These are phyloP conservation scores for Anisognathus igniventris DNA, from an alignment of 2,797 vertebrate species.

Conservation along the genomic window DNA sequence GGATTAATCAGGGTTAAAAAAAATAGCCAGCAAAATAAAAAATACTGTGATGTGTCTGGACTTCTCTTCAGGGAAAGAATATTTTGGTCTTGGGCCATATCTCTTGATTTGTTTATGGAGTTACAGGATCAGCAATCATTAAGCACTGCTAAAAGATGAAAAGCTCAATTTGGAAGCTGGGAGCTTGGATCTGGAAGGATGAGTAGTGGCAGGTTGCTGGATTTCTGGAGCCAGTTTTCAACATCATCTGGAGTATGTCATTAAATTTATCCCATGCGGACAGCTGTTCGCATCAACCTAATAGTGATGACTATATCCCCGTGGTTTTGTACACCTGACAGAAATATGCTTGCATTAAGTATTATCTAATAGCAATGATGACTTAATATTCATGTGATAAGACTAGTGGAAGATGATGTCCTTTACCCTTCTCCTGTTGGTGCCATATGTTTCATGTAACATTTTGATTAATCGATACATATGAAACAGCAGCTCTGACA, in stretches of 20 bases:
- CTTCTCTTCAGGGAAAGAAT: conserved; percentile 4
- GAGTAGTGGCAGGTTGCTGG: background rate
- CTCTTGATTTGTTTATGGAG: conserved; percentile 12
- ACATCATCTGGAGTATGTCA: conserved; percentile 58
- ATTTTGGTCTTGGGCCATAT: background rate
- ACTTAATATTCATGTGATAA: conserved; percentile 8
- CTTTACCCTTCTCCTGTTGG: background rate
- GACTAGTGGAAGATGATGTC: background rate
- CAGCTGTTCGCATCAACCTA: conserved; percentile 60
- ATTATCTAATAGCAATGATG: background rate
- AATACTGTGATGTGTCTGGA: background rate
- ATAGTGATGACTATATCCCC: conserved; percentile 26
- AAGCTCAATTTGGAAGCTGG: background rate
- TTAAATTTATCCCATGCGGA: conserved; percentile 50
- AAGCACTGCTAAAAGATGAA: conserved; percentile 33
- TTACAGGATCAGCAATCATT: conserved; percentile 34
- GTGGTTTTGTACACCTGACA: conserved; percentile 28
- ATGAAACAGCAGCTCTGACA: background rate
- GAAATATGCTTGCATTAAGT: conserved; percentile 29
- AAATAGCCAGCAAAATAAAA: conserved; percentile 3
- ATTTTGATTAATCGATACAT: background rate
- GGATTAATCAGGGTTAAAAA: conserved; percentile 24
- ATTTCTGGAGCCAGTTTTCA: conserved; percentile 45
- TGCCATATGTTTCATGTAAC: background rate
- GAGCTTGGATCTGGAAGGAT: background rate